Evolutionary conservation across 2,888 invertebrate genomes (phyloP), one percentile per base, ranked within the genome.

Genomic region (Embidobia sp.): DNA sequence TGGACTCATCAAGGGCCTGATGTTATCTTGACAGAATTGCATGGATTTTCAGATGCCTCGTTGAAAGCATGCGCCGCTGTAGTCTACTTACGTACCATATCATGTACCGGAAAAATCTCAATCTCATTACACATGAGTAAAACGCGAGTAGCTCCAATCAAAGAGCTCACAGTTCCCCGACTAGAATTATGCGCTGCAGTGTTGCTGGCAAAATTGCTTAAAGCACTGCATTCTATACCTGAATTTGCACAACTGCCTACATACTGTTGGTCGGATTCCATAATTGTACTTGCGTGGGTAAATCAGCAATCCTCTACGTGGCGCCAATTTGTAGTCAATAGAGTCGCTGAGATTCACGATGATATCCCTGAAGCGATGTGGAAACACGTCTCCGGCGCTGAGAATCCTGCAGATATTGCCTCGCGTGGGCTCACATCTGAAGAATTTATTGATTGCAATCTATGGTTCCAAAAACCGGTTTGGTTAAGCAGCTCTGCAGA

Each of bases 341-440:
- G 19, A 10, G 42, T 42, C 1, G 1, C 42, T 1, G 42, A 18
- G 4, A 19, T 42, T 10, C 19, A 42, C 7, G n/a, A 8, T n/a
- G n/a, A 3, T 5, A 2, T 29, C n/a, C 29, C 29, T 6, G 22
- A 3, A 6, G 22, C 6, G 22, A 3, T 6, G 22, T 22, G 22
- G 22, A 22, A 22, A 6, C 22, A 22, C 22, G 22, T 22, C 46
- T 40, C 31, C 0, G 59, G 57, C 0, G 22, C 61, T 16, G 74
- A 77, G 2, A 80, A 80, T 26, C 78, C 76, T 3, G 77, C 79
- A 1, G 77, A 80, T 35, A 35, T 66, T 3, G 67, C 75, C 3
- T 76, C 76, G 0, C 63, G 75, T 0, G 72, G 78, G 11, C 11
- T 13, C 3, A 1, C 1, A 2, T 3, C 6, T 3, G 10, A 4